Evolutionary conservation across 2,888 invertebrate species (phyloP), one percentile per base, ranked within the genome.

Genomic region (Odontocolon sp.): DNA sequence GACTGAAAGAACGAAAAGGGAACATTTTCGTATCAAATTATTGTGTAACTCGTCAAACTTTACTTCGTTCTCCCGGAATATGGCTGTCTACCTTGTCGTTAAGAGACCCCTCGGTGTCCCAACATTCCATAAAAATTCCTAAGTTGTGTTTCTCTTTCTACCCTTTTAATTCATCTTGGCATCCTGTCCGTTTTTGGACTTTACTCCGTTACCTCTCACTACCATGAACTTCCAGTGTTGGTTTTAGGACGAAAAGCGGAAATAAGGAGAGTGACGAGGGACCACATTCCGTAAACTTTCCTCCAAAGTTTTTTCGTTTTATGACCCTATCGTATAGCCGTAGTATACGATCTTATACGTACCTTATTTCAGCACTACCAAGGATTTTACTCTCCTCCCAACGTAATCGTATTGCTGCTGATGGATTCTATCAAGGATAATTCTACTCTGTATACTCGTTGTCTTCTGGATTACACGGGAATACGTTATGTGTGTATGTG

Each of bases 241-340:
- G 11, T 28, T 21, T 9, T 5, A 26, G 14, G 14, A 64, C 33
- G 40, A 57, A 47, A 56, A 54, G 54, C 52, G 57, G 31, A 69
- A 72, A 52, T 40, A 45, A 74, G 57, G 36, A 42, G 18, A 42
- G n/a, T n/a, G n/a, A n/a, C n/a, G n/a, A 38, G 14, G 61, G 50
- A 63, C 54, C 56, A 61, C 45, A 77, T 36, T 16, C 73, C 81
- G 67, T 81, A 71, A 81, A 82, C 79, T 82, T 78, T 74, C 68
- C 73, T 16, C 31, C 71, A 6, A 77, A 80, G 74, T 80, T 75
- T 70, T 79, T 56, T 28, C 28, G 57, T 11, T 78, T 82, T 81
- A 81, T 77, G 76, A 77, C 52, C 63, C 77, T 77, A 75, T 79
- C 74, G 75, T 68, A 42, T n/a, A n/a, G 40, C 8, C 6, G 23